Conservation (phyloP, 1,140 invertebrate genomes). For the Pachyrhynchus sulphureomaculatus region DNA sequence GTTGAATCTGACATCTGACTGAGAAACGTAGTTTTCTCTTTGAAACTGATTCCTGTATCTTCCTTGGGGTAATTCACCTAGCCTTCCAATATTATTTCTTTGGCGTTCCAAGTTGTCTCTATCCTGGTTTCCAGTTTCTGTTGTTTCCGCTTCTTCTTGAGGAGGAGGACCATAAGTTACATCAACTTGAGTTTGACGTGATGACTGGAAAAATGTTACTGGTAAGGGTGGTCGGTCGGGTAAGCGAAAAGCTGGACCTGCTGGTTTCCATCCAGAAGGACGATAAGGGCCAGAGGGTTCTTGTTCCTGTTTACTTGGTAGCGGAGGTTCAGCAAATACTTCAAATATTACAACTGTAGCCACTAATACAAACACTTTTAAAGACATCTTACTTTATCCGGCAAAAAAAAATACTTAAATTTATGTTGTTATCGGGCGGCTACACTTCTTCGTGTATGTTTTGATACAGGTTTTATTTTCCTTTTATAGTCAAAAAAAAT, state of each 20-base stretch:
- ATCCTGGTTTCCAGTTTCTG: not conserved
- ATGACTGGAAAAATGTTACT: not conserved
- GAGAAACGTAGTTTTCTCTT: too few relatives aligned
- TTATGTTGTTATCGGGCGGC: not conserved
- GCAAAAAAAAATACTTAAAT: too few relatives aligned
- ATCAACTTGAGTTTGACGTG: not conserved
- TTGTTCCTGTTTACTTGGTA: not conserved
- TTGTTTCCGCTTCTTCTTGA: not conserved
- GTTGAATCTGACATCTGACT: too few relatives aligned
- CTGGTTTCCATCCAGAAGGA: conserved; percentile 34
- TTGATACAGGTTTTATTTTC: too few relatives aligned
- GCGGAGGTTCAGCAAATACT: not conserved
- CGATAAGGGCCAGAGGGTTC: conserved; percentile 12
- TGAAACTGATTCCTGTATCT: not conserved
- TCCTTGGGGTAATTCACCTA: too few relatives aligned
- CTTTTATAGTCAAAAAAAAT: conserved; percentile 3
- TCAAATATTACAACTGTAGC: not conserved
- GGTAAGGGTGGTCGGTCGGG: conserved; percentile 5
- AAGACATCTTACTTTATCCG: not conserved
- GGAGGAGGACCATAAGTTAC: not conserved
- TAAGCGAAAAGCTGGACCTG: conserved; percentile 24
- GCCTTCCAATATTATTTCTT: not conserved
- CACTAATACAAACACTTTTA: not conserved
- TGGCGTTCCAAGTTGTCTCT: not conserved
- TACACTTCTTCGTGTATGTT: too few relatives aligned